phyloP scores from a whole-genome alignment of 2,797 vertebrate genomes.

The Sebastes nivosus region DNA sequence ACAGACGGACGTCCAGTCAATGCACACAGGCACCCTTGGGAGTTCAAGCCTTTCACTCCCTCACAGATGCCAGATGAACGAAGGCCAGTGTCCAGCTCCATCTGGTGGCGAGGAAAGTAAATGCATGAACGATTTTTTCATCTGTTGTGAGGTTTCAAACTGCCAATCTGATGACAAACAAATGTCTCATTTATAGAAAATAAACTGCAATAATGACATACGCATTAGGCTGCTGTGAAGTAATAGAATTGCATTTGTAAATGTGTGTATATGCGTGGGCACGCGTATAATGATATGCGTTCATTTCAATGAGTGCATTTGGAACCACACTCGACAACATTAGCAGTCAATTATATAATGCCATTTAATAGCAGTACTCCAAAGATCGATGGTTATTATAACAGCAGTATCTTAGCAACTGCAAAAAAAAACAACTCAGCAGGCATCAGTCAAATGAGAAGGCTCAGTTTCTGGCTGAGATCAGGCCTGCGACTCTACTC shows the following conservation, averaged over 20 bases:
- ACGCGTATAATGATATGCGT: conserved; percentile 14
- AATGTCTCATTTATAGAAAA: conserved; percentile 28
- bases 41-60: not conserved
- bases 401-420: conserved; percentile 77
- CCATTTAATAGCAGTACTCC: conserved; percentile 83
- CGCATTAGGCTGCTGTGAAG: conserved; percentile 13
- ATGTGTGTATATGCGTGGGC: conserved; percentile 18
- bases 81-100: conserved; percentile 59
- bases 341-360: conserved; percentile 76
- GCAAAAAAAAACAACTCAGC: conserved; percentile 72
- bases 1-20: conserved; percentile 19
- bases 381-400: conserved; percentile 76
- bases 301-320: conserved; percentile 44
- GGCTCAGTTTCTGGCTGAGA: conserved; percentile 70
- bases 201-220: conserved; percentile 34
- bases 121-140: not conserved
- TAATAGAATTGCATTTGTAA: not conserved
- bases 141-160: not conserved
- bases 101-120: conserved; percentile 61
- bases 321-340: conserved; percentile 51
- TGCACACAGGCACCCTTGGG: conserved; percentile 7
- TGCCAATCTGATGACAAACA: conserved; percentile 31
- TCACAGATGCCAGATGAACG: not conserved
- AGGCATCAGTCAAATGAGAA: conserved; percentile 77
- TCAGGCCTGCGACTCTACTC: conserved; percentile 68